A percentile compares a stretch with the other conserved stretches of the same genome.
Evolutionary conservation across 2,888 invertebrate genomes (phyloP).

Genomic region (Limulus polyphemus): DNA sequence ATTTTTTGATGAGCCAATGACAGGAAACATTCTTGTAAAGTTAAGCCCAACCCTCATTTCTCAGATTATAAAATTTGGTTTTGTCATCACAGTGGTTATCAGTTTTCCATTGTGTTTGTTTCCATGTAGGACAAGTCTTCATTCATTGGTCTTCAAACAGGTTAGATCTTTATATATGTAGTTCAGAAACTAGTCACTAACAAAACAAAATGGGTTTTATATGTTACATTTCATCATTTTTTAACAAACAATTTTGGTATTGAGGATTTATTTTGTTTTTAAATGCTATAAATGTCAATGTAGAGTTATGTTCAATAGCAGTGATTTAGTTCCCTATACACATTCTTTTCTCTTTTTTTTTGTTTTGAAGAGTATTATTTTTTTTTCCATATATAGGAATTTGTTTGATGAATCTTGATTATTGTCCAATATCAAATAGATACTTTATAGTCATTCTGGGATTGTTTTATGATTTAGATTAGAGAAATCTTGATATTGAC

Average conservation of each 20-base stretch:
- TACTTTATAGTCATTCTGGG: too few species aligned
- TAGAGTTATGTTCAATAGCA: too few species aligned
- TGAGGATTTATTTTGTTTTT: conserved; percentile 4
- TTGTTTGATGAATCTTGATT: too few species aligned
- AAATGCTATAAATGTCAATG: neutral
- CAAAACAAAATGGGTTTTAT: neutral
- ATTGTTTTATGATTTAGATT: too few species aligned
- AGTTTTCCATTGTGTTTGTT: conserved; percentile 95
- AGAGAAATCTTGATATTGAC: too few species aligned
- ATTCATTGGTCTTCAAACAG: conserved; percentile 74
- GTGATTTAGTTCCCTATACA: too few species aligned
- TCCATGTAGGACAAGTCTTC: conserved; percentile 84
- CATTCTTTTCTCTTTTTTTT: too few species aligned
- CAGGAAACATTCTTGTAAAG: conserved; percentile 81
- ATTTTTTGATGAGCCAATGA: conserved; percentile 47
- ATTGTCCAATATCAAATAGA: too few species aligned
- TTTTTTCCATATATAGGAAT: too few species aligned
- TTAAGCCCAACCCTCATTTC: conserved; percentile 63
- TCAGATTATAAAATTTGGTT: conserved; percentile 84
- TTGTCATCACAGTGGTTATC: conserved; percentile 85
- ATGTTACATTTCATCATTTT: too few species aligned
- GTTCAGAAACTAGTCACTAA: neutral
- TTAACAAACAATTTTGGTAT: neutral
- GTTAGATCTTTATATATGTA: conserved; percentile 41
- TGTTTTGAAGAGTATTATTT: too few species aligned